These are phyloP conservation scores for honey bee (Apis mellifera) DNA, from an alignment of 1,140 invertebrate species.

Conservation along the genomic window Amel_HAv3.1 CM009940.2:9710001-9710500, in stretches of 20 bases:
- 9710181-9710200: conserved; percentile 62
- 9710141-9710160: conserved; percentile 63
- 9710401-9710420: conserved; percentile 22
- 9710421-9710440: conserved; percentile 21
- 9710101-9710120: conserved; percentile 50
- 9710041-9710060: background rate
- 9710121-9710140: conserved; percentile 72
- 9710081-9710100: conserved; percentile 7
- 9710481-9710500: background rate
- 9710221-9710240: conserved; percentile 78
- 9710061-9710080: background rate
- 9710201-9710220: conserved; percentile 76
- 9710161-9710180: conserved; percentile 79
- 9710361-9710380: conserved; percentile 67
- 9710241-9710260: conserved; percentile 66
- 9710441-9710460: background rate
- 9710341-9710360: conserved; percentile 67
- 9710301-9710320: conserved; percentile 55
- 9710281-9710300: conserved; percentile 53
- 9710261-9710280: conserved; percentile 45
- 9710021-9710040: no score
- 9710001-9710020: no score
- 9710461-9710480: background rate
- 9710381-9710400: conserved; percentile 45
- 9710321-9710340: conserved; percentile 62